A percentile compares a stretch with the other conserved stretches of the same genome.
Evolutionary conservation across 2,797 vertebrate genomes (phyloP).

Genomic region (Neosilurus hyrtlii): DNA sequence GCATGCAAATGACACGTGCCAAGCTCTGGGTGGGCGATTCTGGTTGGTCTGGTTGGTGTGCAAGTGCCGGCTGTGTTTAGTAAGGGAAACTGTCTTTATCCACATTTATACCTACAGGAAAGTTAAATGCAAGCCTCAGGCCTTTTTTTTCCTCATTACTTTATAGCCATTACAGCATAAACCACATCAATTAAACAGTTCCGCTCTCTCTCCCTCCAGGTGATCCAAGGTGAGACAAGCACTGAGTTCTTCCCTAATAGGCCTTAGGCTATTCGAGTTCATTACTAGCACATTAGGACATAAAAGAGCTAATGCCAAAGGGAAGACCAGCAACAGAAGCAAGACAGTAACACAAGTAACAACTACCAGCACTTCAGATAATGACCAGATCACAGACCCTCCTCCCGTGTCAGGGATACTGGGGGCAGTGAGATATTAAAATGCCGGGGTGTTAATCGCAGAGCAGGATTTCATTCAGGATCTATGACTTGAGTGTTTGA

Average conservation of each 20-base stretch:
- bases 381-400: conserved; percentile 1
- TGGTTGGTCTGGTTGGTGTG: conserved; percentile 33
- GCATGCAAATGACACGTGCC: conserved; percentile 37
- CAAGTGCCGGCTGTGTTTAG: conserved; percentile 9
- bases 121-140: conserved; percentile 36
- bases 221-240: conserved; percentile 24
- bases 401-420: not conserved
- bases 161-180: conserved; percentile 40
- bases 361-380: not conserved
- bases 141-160: conserved; percentile 20
- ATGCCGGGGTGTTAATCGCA: not conserved
- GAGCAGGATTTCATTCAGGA: conserved; percentile 14
- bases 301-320: conserved; percentile 8
- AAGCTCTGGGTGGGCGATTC: conserved; percentile 48
- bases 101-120: conserved; percentile 43
- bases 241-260: conserved; percentile 2
- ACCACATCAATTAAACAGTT: conserved; percentile 35
- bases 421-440: conserved; percentile 1
- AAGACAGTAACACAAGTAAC: not conserved
- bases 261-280: not conserved
- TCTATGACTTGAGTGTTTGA: not conserved
- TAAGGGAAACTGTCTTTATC: conserved; percentile 9
- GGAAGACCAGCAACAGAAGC: not conserved
- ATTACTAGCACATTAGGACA: conserved; percentile 1
- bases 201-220: not conserved